Conservation (phyloP, 2,888 invertebrate genomes). For the Phrixothrix hirtus region DNA sequence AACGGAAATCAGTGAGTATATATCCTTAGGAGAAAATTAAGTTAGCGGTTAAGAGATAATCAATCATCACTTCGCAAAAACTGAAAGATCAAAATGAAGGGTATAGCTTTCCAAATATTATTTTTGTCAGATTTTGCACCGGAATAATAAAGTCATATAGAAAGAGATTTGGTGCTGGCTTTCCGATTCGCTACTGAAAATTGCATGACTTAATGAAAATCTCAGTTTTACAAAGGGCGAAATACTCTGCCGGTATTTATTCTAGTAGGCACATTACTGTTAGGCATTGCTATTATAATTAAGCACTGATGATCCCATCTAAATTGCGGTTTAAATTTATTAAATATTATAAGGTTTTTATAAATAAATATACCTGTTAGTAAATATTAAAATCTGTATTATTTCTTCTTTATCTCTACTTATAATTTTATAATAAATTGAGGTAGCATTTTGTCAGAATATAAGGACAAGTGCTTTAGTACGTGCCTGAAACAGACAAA, state of each 20-base stretch:
- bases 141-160: slow-evolving; percentile 21
- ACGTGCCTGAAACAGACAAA: slow-evolving; percentile 6
- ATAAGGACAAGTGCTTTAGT: slow-evolving; percentile 1
- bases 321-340: too few species aligned
- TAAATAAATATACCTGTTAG: too few species aligned
- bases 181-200: slow-evolving; percentile 23
- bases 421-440: neutral
- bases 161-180: slow-evolving; percentile 23
- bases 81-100: slow-evolving; percentile 1
- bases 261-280: too few species aligned
- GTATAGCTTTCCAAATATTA: slow-evolving; percentile 11
- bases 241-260: too few species aligned
- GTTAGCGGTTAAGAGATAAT: slow-evolving; percentile 5
- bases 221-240: slow-evolving; percentile 1
- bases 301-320: too few species aligned
- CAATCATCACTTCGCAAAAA: slow-evolving; percentile 5
- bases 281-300: too few species aligned
- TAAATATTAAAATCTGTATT: neutral
- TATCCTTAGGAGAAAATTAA: too few species aligned
- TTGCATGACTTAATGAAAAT: slow-evolving; percentile 27
- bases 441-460: neutral
- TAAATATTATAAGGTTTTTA: too few species aligned
- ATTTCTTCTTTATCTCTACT: neutral
- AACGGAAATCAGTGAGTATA: too few species aligned
- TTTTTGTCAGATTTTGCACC: slow-evolving; percentile 14